Evolutionary conservation across 2,797 vertebrate species (phyloP).

Genomic region (Danio choprae): DNA sequence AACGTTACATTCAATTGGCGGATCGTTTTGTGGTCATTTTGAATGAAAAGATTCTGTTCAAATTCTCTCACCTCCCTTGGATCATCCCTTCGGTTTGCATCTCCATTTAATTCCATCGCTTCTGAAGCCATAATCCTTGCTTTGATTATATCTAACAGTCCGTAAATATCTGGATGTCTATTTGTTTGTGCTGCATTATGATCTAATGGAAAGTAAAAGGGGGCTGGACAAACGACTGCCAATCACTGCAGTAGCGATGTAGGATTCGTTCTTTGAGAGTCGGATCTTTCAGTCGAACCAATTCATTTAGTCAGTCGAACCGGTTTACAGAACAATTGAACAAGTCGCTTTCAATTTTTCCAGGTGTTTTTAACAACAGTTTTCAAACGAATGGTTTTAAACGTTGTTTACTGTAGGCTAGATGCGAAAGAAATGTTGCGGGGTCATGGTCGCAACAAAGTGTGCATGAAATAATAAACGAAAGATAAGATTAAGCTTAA

Average conservation of each 20-base stretch:
- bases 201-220: slow-evolving; percentile 3
- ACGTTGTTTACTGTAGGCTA: background rate
- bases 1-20: background rate
- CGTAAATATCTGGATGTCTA: background rate
- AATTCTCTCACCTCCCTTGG: slow-evolving; percentile 69
- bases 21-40: background rate
- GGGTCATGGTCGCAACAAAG: background rate
- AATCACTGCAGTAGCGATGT: background rate
- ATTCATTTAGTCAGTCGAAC: background rate
- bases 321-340: background rate
- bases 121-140: slow-evolving; percentile 68
- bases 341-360: background rate
- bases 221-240: slow-evolving; percentile 18
- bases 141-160: background rate
- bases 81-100: slow-evolving; percentile 53
- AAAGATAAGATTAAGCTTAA: no score
- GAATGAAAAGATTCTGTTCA: background rate
- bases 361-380: no score
- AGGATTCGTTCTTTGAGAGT: background rate
- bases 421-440: background rate
- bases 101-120: slow-evolving; percentile 73
- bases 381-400: background rate
- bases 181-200: slow-evolving; percentile 17
- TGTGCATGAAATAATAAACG: background rate
- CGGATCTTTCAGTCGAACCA: background rate